Percentiles rank a stretch among this genome's conserved stretches.
Evolutionary conservation across 2,888 invertebrate genomes (phyloP).

Genomic region (Drosophila longiperda): DNA sequence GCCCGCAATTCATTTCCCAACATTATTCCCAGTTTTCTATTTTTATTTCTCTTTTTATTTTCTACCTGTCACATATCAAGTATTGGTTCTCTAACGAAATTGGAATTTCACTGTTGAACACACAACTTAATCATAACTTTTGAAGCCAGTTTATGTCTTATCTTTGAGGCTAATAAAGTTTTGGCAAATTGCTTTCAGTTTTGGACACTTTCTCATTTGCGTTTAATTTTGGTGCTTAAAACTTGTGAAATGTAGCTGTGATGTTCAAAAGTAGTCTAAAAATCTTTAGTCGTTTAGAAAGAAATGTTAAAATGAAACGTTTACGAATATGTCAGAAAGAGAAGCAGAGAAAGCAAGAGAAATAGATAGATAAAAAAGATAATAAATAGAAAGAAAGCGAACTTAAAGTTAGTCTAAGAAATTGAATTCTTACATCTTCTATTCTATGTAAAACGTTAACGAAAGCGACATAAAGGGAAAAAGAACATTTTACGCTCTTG

Average conservation of each 20-base stretch:
- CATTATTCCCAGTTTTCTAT: background rate
- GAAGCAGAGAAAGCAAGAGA: too few relatives aligned
- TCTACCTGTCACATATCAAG: slow-evolving; percentile 9
- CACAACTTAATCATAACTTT: slow-evolving; percentile 47
- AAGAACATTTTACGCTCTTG: background rate
- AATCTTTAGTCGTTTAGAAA: too few relatives aligned
- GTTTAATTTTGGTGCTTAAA: slow-evolving; percentile 8
- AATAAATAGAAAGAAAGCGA: background rate
- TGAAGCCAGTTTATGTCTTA: slow-evolving; percentile 33
- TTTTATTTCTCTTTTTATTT: background rate
- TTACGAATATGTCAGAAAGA: background rate
- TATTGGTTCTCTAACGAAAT: slow-evolving; percentile 32
- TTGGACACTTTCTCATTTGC: slow-evolving; percentile 32
- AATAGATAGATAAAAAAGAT: background rate
- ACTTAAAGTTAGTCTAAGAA: background rate
- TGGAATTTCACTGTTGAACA: slow-evolving; percentile 37
- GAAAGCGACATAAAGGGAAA: background rate
- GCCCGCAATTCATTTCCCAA: slow-evolving; percentile 16
- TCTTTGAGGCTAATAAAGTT: slow-evolving; percentile 45
- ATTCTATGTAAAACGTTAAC: background rate
- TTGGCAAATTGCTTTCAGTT: slow-evolving; percentile 17
- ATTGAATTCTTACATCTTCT: background rate
- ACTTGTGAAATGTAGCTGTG: background rate
- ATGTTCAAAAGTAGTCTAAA: background rate
- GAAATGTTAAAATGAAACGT: background rate